phyloP scores from a whole-genome alignment of 2,113 vertebrate genomes.

The human (Homo sapiens) region GRCh38 chr2:120104501-120105000 shows the following conservation, averaged over 20 bases:
- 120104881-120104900: not conserved
- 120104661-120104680: not conserved
- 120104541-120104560: slow-evolving; percentile 30
- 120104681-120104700: not conserved
- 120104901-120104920: not conserved
- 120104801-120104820: slow-evolving; percentile 49
- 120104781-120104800: slow-evolving; percentile 43
- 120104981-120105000: slow-evolving; percentile 22
- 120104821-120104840: slow-evolving; percentile 18
- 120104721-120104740: slow-evolving; percentile 3
- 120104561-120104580: not conserved
- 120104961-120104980: slow-evolving; percentile 21
- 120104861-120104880: slow-evolving; percentile 1
- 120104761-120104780: slow-evolving; percentile 44
- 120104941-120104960: slow-evolving; percentile 32
- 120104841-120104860: not conserved
- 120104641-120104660: not conserved
- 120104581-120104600: not conserved
- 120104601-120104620: not conserved
- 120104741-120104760: slow-evolving; percentile 26
- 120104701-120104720: not conserved
- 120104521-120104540: slow-evolving; percentile 16
- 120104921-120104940: not conserved
- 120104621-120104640: not conserved
- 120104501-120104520: not conserved